A percentile compares a stretch with the other conserved stretches of the same genome.
These are phyloP conservation scores for Halictus rubicundus DNA, from an alignment of 1,140 invertebrate genomes.

Conservation along the genomic window DNA sequence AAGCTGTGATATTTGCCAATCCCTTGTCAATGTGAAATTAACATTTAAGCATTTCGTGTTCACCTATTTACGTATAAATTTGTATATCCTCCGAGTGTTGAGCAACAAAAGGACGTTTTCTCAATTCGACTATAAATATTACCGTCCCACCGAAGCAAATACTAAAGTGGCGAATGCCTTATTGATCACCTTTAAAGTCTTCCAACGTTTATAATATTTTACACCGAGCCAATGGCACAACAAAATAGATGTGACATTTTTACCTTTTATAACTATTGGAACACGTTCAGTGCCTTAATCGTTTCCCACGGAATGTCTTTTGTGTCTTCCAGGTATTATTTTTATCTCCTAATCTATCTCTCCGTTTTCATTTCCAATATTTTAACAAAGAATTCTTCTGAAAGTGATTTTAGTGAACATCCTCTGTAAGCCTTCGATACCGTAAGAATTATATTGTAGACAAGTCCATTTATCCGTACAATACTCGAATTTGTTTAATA, in stretches of 20 bases:
- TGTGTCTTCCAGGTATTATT: background rate
- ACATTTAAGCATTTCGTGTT: background rate
- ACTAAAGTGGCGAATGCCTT: background rate
- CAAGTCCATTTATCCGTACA: too few relatives aligned
- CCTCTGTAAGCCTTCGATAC: too few relatives aligned
- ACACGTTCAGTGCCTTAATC: background rate
- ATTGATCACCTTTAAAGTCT: background rate
- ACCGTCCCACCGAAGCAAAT: background rate
- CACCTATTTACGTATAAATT: background rate
- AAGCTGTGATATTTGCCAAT: background rate
- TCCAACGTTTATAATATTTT: background rate
- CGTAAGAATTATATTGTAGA: too few relatives aligned
- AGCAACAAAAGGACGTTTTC: too few relatives aligned
- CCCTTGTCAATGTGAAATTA: background rate
- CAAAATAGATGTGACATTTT: background rate
- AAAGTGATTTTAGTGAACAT: too few relatives aligned
- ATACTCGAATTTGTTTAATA: too few relatives aligned
- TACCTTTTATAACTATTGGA: background rate
- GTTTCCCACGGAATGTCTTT: background rate
- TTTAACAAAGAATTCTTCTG: too few relatives aligned
- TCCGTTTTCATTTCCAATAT: background rate
- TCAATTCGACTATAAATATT: background rate
- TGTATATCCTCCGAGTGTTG: background rate
- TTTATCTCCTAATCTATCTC: background rate
- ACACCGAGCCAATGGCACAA: background rate